Conservation (phyloP, 2,113 vertebrate genomes). For the Empidonax alnorum region DNA sequence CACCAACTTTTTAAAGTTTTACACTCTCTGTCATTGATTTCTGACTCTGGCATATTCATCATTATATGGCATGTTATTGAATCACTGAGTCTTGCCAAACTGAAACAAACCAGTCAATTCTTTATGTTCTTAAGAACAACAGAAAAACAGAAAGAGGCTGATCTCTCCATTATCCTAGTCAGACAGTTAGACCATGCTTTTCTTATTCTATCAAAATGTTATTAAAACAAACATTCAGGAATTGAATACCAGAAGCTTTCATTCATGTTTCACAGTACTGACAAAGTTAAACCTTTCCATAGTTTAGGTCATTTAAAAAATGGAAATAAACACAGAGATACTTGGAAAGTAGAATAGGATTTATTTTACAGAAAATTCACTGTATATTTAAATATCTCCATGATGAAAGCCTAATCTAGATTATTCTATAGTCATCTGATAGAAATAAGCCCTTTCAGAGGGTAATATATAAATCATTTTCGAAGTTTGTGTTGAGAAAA, state of each 20-base stretch:
- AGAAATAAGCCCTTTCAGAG: background rate
- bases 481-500: background rate
- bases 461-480: background rate
- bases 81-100: background rate
- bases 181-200: background rate
- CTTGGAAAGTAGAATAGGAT: background rate
- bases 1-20: conserved; percentile 15
- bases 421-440: background rate
- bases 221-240: background rate
- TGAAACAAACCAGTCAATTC: background rate
- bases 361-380: background rate
- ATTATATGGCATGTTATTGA: background rate
- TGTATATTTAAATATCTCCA: background rate
- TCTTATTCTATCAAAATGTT: background rate
- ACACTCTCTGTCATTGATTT: conserved; percentile 21
- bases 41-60: background rate
- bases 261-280: background rate
- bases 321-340: background rate
- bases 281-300: background rate
- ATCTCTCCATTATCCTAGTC: background rate
- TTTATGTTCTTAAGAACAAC: background rate
- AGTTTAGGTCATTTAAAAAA: background rate
- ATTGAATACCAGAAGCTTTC: background rate
- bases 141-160: background rate
- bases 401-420: background rate